phyloP scores from a whole-genome alignment of 2,888 invertebrate species.

The Amphipoea oculea region DNA sequence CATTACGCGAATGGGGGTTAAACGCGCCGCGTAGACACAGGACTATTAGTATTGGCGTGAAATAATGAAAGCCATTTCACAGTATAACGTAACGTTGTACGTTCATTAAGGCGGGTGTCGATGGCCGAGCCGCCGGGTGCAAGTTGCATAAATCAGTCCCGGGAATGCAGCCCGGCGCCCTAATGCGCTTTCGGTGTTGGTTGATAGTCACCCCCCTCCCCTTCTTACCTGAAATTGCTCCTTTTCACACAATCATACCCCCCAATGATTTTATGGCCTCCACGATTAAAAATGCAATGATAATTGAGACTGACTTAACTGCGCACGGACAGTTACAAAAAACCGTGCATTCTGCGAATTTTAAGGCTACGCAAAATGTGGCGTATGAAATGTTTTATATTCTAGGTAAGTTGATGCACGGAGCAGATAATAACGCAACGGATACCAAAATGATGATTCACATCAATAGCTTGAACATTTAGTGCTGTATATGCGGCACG shows the following conservation, averaged over 20 bases:
- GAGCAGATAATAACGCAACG: slow-evolving; percentile 44
- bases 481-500: slow-evolving; percentile 21
- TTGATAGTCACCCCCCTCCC: slow-evolving; percentile 81
- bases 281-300: slow-evolving; percentile 59
- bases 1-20: slow-evolving; percentile 68
- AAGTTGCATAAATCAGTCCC: slow-evolving; percentile 88
- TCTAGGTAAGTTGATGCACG: slow-evolving; percentile 63
- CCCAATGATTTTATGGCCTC: slow-evolving; percentile 59
- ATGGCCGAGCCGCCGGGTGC: slow-evolving; percentile 83
- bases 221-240: slow-evolving; percentile 71
- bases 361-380: slow-evolving; percentile 30
- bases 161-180: slow-evolving; percentile 86
- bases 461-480: slow-evolving; percentile 37
- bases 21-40: slow-evolving; percentile 74
- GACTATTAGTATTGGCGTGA: slow-evolving; percentile 85
- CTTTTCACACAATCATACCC: slow-evolving; percentile 67
- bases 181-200: slow-evolving; percentile 90
- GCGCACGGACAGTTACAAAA: slow-evolving; percentile 38
- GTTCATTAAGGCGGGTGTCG: slow-evolving; percentile 88
- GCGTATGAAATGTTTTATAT: slow-evolving; percentile 25
- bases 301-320: slow-evolving; percentile 64
- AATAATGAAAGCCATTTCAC: slow-evolving; percentile 87
- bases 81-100: slow-evolving; percentile 85
- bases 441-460: slow-evolving; percentile 62
- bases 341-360: slow-evolving; percentile 47